These are phyloP conservation scores for Cyrtorhinus lividipennis DNA, from an alignment of 1,140 invertebrate genomes.

Conservation along the genomic window DNA sequence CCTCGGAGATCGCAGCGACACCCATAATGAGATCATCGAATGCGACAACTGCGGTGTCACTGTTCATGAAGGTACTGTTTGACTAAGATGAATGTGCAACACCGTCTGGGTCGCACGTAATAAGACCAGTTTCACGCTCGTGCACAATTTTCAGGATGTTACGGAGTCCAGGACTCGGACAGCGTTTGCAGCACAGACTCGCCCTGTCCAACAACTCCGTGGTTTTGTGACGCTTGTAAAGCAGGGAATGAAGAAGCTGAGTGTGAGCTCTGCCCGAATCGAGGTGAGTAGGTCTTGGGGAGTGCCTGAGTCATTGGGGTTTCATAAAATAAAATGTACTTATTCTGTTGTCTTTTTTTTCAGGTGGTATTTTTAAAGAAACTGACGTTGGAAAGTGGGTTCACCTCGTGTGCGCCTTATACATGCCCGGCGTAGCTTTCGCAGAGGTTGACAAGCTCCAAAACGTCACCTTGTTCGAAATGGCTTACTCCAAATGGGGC, in stretches of 20 bases:
- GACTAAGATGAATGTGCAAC: not conserved
- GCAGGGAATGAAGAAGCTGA: constrained; percentile 70
- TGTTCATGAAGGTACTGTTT: constrained; percentile 71
- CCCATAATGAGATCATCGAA: constrained; percentile 90
- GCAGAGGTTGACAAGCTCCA: constrained; percentile 79
- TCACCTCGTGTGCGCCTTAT: constrained; percentile 90
- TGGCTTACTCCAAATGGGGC: constrained; percentile 90
- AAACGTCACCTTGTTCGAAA: constrained; percentile 83
- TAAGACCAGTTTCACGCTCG: no score
- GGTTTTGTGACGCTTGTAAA: constrained; percentile 97
- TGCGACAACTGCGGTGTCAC: constrained; percentile 92
- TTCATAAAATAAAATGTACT: no score
- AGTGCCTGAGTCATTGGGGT: no score
- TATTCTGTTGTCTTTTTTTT: no score
- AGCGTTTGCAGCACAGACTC: constrained; percentile 82
- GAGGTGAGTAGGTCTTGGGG: no score
- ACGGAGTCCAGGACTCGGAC: constrained; percentile 84
- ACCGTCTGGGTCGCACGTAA: no score
- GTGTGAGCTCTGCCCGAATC: constrained; percentile 77
- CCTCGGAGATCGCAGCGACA: constrained; percentile 79
- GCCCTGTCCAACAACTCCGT: constrained; percentile 85
- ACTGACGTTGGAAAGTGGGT: constrained; percentile 95
- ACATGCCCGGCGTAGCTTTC: constrained; percentile 93
- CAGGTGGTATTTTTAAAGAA: constrained; percentile 89
- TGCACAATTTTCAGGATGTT: constrained; percentile 56